phyloP scores from a whole-genome alignment of 2,888 invertebrate genomes.

The Phortica magna region DNA sequence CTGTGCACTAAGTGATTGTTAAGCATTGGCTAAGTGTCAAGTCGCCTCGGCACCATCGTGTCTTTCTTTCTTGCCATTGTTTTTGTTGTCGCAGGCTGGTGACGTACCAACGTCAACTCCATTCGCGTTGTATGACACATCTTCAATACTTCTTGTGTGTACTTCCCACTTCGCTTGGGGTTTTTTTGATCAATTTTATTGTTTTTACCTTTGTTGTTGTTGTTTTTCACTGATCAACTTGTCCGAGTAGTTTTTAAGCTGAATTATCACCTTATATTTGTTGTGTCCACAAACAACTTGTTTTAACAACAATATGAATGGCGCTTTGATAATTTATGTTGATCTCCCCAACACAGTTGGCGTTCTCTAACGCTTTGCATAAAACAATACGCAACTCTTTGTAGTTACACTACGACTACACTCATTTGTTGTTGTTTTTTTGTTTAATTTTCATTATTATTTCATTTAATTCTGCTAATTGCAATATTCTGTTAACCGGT shows the following conservation, averaged over 20 bases:
- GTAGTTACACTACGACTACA: too few relatives aligned
- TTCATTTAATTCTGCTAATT: conserved; percentile 25
- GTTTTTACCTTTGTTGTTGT: not conserved
- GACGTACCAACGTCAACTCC: not conserved
- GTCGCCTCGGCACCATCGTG: not conserved
- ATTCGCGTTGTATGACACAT: not conserved
- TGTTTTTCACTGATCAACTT: not conserved
- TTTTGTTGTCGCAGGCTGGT: not conserved
- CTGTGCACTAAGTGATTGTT: not conserved
- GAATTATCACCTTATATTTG: not conserved
- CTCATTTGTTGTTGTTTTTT: conserved; percentile 45
- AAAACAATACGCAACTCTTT: too few relatives aligned
- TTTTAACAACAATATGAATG: not conserved
- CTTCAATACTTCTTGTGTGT: not conserved
- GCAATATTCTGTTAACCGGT: conserved; percentile 47
- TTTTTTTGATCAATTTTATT: not conserved
- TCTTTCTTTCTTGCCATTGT: too few relatives aligned
- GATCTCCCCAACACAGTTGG: conserved; percentile 24
- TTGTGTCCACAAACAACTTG: not conserved
- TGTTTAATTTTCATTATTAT: not conserved
- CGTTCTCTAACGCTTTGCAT: too few relatives aligned
- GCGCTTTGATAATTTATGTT: not conserved
- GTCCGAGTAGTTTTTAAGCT: not conserved
- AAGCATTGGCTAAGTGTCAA: conserved; percentile 1
- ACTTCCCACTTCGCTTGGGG: too few relatives aligned